These are phyloP conservation scores for Drosophila obscura DNA, from an alignment of 1,140 invertebrate species.

Conservation along the genomic window DNA sequence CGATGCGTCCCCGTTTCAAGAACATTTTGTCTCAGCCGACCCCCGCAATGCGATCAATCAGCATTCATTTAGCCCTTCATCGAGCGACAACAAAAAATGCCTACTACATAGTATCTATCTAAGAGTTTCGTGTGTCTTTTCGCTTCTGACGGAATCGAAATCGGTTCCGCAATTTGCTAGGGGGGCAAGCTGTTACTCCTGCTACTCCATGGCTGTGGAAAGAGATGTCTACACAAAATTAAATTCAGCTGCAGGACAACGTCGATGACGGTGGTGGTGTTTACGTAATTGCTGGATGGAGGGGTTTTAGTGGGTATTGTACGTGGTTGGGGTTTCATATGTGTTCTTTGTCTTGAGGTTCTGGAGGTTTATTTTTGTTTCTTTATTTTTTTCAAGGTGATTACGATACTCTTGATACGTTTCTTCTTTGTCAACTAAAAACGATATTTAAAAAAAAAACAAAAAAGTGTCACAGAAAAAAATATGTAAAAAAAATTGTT, in stretches of 20 bases:
- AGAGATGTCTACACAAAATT: conserved; percentile 78
- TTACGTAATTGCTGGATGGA: conserved; percentile 29
- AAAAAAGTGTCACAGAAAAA: conserved; percentile 24
- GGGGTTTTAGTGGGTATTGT: conserved; percentile 11
- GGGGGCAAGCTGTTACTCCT: too few species aligned
- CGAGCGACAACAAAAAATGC: conserved; percentile 39
- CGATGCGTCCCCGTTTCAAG: conserved; percentile 69
- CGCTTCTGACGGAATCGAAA: conserved; percentile 52
- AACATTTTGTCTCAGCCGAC: conserved; percentile 54
- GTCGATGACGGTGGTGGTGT: conserved; percentile 19
- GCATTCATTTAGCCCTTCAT: too few species aligned
- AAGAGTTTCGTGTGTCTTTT: conserved; percentile 53
- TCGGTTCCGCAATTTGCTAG: conserved; percentile 13
- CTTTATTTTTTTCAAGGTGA: background rate
- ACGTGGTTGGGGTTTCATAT: background rate
- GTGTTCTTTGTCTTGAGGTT: conserved; percentile 19
- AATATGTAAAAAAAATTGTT: conserved; percentile 22
- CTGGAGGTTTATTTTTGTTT: background rate
- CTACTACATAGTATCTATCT: conserved; percentile 66
- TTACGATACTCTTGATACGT: background rate
- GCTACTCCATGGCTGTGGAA: conserved; percentile 68
- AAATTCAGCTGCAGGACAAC: conserved; percentile 52
- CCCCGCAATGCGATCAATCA: too few species aligned
- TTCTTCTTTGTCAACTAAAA: background rate
- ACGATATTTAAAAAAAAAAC: too few species aligned